These are phyloP conservation scores for Buathra laborator DNA, from an alignment of 2,888 invertebrate genomes.

Conservation along the genomic window DNA sequence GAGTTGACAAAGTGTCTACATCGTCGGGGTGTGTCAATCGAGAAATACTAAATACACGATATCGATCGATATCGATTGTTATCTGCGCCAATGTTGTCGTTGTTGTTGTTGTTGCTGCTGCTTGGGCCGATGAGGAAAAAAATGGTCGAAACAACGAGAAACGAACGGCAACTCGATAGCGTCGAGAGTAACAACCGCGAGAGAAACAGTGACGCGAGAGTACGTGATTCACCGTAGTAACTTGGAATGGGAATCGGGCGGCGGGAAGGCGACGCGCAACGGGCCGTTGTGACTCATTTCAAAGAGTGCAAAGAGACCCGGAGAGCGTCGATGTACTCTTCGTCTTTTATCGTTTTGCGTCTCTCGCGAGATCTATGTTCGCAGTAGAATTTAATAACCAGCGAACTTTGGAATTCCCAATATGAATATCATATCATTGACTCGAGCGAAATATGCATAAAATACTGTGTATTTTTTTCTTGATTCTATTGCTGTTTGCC, in stretches of 20 bases:
- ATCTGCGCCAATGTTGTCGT: background rate
- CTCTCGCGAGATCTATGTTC: background rate
- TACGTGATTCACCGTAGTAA: conserved; percentile 63
- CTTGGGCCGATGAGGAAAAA: background rate
- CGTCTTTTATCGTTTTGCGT: background rate
- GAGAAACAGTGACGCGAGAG: conserved; percentile 35
- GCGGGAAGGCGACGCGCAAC: conserved; percentile 12
- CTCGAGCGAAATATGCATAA: too few species aligned
- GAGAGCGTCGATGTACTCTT: conserved; percentile 19
- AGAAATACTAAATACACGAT: background rate
- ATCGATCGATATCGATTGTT: background rate
- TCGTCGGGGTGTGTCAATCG: background rate
- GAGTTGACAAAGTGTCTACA: conserved; percentile 22
- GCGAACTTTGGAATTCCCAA: background rate
- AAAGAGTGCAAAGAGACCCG: conserved; percentile 13
- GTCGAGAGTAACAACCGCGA: conserved; percentile 46
- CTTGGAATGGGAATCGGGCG: conserved; percentile 35
- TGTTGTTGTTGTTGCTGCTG: too few species aligned
- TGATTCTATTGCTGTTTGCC: background rate
- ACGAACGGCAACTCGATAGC: too few species aligned
- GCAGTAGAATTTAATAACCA: background rate
- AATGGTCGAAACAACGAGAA: background rate
- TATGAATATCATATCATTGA: background rate
- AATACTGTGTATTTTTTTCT: background rate
- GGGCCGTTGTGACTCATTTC: conserved; percentile 57